Conservation (phyloP, 2,797 vertebrate species). For the Falco peregrinus region DNA sequence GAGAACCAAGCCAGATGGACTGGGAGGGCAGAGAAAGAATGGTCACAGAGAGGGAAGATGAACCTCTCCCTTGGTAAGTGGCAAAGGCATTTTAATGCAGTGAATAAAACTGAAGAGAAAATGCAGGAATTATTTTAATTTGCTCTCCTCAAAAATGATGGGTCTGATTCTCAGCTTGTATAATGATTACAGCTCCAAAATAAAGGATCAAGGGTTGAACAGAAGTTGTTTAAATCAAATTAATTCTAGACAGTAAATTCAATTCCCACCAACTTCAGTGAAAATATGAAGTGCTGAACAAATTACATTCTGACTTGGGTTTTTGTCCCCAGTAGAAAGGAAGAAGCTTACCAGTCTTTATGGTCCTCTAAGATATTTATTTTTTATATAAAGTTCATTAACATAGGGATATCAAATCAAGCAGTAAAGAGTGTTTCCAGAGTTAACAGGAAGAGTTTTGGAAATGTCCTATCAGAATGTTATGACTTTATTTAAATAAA, state of each 20-base stretch:
- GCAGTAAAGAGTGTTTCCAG: neutral
- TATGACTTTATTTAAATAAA: slow-evolving; percentile 41
- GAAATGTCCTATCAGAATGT: slow-evolving; percentile 11
- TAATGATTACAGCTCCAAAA: slow-evolving; percentile 9
- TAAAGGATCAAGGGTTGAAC: neutral
- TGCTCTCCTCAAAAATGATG: neutral
- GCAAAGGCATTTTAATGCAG: neutral
- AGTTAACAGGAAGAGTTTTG: slow-evolving; percentile 7
- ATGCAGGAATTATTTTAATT: neutral
- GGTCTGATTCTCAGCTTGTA: neutral
- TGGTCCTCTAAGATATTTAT: neutral
- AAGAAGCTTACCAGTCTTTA: neutral
- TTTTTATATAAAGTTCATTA: neutral
- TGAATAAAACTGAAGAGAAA: neutral
- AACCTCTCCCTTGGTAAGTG: neutral
- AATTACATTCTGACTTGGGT: neutral
- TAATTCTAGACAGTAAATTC: neutral
- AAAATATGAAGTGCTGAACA: neutral
- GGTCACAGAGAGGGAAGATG: neutral
- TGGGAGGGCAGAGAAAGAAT: neutral
- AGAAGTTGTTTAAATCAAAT: neutral
- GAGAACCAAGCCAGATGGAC: neutral
- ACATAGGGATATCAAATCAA: neutral
- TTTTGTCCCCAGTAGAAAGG: neutral
- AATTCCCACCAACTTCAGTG: neutral